Evolutionary conservation across 2,888 invertebrate species (phyloP).

Genomic region (Drosophila yooni): DNA sequence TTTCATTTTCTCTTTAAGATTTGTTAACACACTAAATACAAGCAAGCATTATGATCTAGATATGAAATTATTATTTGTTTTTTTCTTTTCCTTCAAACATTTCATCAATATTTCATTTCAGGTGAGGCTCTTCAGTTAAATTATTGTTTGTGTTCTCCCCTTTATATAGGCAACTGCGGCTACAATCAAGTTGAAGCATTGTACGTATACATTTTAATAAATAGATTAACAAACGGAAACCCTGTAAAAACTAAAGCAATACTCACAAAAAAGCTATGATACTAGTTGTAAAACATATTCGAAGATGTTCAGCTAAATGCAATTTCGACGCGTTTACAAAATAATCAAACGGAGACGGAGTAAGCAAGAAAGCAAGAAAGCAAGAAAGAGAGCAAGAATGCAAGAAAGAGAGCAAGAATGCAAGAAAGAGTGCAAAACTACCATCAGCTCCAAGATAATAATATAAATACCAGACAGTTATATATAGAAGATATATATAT

Average conservation of each 20-base stretch:
- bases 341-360: slow-evolving; percentile 55
- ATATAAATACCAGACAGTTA: slow-evolving; percentile 26
- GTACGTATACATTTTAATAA: slow-evolving; percentile 26
- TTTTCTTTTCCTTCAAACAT: slow-evolving; percentile 14
- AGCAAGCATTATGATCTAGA: slow-evolving; percentile 38
- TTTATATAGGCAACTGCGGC: slow-evolving; percentile 34
- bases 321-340: slow-evolving; percentile 57
- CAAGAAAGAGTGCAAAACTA: not conserved
- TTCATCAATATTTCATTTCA: slow-evolving; percentile 18
- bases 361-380: not conserved
- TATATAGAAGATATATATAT: slow-evolving; percentile 24
- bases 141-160: slow-evolving; percentile 3
- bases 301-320: slow-evolving; percentile 35
- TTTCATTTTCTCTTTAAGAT: slow-evolving; percentile 41
- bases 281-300: slow-evolving; percentile 74
- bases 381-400: not conserved
- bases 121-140: slow-evolving; percentile 7
- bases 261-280: slow-evolving; percentile 84
- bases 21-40: slow-evolving; percentile 62
- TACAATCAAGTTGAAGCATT: slow-evolving; percentile 62
- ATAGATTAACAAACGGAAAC: slow-evolving; percentile 51
- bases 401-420: not conserved
- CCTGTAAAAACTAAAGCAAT: slow-evolving; percentile 82
- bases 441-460: slow-evolving; percentile 18
- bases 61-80: slow-evolving; percentile 21